These are phyloP conservation scores for Amyelois transitella DNA, from an alignment of 1,140 invertebrate genomes.

Conservation along the genomic window DNA sequence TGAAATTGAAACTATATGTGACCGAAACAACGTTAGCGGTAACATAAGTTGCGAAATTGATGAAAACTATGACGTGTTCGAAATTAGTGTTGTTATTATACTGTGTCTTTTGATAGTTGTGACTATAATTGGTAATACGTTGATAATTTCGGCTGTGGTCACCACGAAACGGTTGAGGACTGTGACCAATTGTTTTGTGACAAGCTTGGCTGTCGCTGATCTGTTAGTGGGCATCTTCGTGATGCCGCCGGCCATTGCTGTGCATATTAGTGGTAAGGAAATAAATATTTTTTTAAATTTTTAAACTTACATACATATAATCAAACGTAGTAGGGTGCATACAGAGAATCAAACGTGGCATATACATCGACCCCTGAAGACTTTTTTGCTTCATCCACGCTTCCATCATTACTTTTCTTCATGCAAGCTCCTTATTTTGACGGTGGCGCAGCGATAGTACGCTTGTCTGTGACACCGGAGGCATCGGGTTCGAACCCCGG, in stretches of 20 bases:
- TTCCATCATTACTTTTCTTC: too few species aligned
- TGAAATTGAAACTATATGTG: background rate
- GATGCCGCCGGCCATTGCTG: conserved; percentile 92
- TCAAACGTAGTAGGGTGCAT: too few species aligned
- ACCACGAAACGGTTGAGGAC: conserved; percentile 92
- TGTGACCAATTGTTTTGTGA: conserved; percentile 96
- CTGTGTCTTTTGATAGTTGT: conserved; percentile 78
- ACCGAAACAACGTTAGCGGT: conserved; percentile 11
- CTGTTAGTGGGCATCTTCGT: conserved; percentile 93
- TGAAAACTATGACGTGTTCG: conserved; percentile 45
- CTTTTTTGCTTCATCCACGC: too few species aligned
- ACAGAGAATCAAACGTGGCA: too few species aligned
- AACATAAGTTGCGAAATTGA: conserved; percentile 20
- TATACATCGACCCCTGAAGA: too few species aligned
- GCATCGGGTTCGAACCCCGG: too few species aligned
- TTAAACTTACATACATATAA: too few species aligned
- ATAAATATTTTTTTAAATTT: too few species aligned
- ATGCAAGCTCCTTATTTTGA: too few species aligned
- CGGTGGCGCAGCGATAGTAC: too few species aligned
- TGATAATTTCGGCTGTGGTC: conserved; percentile 93
- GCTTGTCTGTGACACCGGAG: too few species aligned
- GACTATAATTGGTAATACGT: conserved; percentile 87
- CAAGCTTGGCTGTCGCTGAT: conserved; percentile 93
- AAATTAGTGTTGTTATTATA: conserved; percentile 62
- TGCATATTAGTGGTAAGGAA: conserved; percentile 80